Evolutionary conservation across 2,797 vertebrate genomes (phyloP).

Genomic region (Rhabdomys pumilio): DNA sequence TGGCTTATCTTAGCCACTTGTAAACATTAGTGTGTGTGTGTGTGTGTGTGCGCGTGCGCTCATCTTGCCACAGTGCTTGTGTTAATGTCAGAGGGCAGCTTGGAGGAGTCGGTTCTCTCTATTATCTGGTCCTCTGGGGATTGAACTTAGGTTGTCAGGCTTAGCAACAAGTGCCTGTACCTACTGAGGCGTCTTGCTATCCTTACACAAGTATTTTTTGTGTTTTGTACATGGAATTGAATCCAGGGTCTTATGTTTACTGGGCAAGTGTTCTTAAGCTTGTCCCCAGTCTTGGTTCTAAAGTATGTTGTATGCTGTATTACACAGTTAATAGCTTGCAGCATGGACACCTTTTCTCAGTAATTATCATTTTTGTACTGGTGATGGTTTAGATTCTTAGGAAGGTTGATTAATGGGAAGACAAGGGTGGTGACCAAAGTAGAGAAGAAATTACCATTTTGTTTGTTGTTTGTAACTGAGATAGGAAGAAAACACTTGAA

Average conservation of each 20-base stretch:
- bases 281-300: neutral
- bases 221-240: neutral
- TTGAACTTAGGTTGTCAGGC: neutral
- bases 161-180: neutral
- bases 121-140: neutral
- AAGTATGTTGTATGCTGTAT: neutral
- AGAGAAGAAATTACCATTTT: neutral
- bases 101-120: neutral
- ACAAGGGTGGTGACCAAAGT: neutral
- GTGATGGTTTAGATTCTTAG: neutral
- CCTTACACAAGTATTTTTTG: neutral
- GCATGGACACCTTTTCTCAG: neutral
- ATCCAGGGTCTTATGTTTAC: neutral
- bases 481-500: slow-evolving; percentile 20
- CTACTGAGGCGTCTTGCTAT: neutral
- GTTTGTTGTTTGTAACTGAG: neutral
- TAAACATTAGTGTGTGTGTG: neutral
- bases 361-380: slow-evolving; percentile 13
- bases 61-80: neutral
- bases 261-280: neutral
- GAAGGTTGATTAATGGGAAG: slow-evolving; percentile 15
- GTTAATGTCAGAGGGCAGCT: neutral
- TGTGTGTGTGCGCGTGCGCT: no score
- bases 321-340: neutral
- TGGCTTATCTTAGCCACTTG: neutral